Evolutionary conservation across 1,140 invertebrate species (phyloP), one percentile per base, ranked within the genome.

Genomic region (Ips typographus): DNA sequence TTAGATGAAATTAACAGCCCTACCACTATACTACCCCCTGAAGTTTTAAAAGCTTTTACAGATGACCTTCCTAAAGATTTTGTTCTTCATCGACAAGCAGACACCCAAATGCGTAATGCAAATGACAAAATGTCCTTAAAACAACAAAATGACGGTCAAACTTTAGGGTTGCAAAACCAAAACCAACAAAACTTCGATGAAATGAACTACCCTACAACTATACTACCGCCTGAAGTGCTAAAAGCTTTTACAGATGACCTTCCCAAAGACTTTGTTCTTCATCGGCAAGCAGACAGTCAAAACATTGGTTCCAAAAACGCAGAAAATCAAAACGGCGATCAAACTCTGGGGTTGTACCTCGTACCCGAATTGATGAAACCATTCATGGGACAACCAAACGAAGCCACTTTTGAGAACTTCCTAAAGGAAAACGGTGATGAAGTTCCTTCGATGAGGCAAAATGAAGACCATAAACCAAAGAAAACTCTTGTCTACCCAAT

Each of bases 371-470:
- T 72, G 61, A 44, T 60, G 62, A 65, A 65, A 44, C 71, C 71
- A 5, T 72, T 72, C 37, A 69, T 72, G 61, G 66, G 62, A n/a
- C 61, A 72, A 40, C 44, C 61, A 2, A 39, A 59, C 53, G 7
- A 68, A 43, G 7, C 7, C 38, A 39, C 47, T 1, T 7, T 71
- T n/a, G 2, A 60, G 3, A 22, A 36, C 22, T 66, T 52, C n/a
- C n/a, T 71, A 38, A 36, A 42, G 8, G 63, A 65, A 65, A 70
- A 70, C 42, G 68, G 56, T 4, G 57, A 70, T 39, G 51, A 55
- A 38, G 7, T 38, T 2, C 8, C 37, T 22, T 41, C n/a, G 4
- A 3, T 53, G 39, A 22, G n/a, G 41, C 41, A 42, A 8, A 65
- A 7, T 38, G 6, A 5, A 1, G 39, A n/a, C 4, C 6, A 63